These are phyloP conservation scores for Dysdera silvatica DNA, from an alignment of 1,140 invertebrate species.

Conservation along the genomic window DNA sequence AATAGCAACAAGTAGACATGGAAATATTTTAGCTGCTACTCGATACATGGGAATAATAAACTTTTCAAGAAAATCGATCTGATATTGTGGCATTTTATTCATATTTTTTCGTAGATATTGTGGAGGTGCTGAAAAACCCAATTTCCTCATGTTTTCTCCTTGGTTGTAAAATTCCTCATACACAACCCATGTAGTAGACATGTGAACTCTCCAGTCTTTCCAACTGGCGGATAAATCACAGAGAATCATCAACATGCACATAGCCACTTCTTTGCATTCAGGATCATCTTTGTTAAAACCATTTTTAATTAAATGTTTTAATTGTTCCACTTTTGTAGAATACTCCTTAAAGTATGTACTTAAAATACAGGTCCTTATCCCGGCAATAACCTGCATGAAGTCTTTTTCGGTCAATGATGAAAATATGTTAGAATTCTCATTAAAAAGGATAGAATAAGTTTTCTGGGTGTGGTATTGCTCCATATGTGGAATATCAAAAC, in stretches of 20 bases:
- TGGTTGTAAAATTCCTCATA: constrained; percentile 21
- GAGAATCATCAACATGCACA: constrained; percentile 12
- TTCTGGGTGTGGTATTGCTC: constrained; percentile 4
- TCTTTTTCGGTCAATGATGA: background rate
- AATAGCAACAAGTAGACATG: background rate
- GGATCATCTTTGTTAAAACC: background rate
- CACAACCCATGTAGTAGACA: constrained; percentile 3
- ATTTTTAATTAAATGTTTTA: background rate
- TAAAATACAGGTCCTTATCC: background rate
- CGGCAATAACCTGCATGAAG: background rate
- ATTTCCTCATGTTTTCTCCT: background rate
- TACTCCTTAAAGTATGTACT: background rate
- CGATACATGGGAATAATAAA: background rate
- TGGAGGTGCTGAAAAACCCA: background rate
- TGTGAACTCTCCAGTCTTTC: constrained; percentile 14
- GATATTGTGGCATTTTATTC: constrained; percentile 4
- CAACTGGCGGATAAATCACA: constrained; percentile 5
- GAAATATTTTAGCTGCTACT: background rate
- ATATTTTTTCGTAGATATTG: background rate
- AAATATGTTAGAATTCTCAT: constrained; percentile 12
- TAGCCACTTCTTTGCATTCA: background rate
- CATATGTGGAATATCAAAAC: background rate
- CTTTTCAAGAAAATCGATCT: background rate
- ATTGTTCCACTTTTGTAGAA: background rate
- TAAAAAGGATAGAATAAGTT: background rate